Evolutionary conservation across 2,797 vertebrate species (phyloP), one percentile per base, ranked within the genome.

Genomic region (Galaxias olidus): DNA sequence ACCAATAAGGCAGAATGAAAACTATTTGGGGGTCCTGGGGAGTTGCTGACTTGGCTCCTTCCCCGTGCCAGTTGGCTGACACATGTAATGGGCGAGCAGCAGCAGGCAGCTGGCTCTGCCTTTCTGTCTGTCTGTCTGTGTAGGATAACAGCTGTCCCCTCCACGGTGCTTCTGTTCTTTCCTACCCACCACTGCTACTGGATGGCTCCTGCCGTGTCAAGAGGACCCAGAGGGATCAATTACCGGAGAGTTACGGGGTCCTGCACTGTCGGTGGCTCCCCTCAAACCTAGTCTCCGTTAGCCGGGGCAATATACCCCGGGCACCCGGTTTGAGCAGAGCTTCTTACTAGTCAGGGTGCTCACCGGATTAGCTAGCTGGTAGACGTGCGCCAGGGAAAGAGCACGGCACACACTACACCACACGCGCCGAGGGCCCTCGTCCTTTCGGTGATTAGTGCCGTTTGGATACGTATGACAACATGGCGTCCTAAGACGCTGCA

Each of bases 171-270:
- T 87, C 84, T 88, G 86, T 88, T 87, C 79, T 83, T 72, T 68
- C 73, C 76, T 64, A 30, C 30, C 30, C 30, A 30, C 30, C 30
- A 6, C 30, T 30, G 30, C 73, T 71, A 74, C 81, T 83, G 76
- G 84, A 86, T 87, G 74, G 80, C 77, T 67, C 65, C 66, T 66
- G 46, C 30, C 53, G 66, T 81, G 84, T 68, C 79, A 75, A 46
- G 46, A 73, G 76, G 82, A 79, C 89, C 85, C 90, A 88, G 66
- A 84, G 92, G 90, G 92, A 92, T 92, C 90, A 92, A 92, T 92
- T 92, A 92, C 78, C 63, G 68, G 78, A 74, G 72, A 84, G 52
- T 50, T 58, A 65, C 71, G 53, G 58, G 63, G 48, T 50, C 55
- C 41, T 59, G 71, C 64, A 59, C 56, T 45, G 17, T 46, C 18